A percentile compares a stretch with the other conserved stretches of the same genome.
Evolutionary conservation across 2,888 invertebrate genomes (phyloP).

Genomic region (Ophioninae sp.): DNA sequence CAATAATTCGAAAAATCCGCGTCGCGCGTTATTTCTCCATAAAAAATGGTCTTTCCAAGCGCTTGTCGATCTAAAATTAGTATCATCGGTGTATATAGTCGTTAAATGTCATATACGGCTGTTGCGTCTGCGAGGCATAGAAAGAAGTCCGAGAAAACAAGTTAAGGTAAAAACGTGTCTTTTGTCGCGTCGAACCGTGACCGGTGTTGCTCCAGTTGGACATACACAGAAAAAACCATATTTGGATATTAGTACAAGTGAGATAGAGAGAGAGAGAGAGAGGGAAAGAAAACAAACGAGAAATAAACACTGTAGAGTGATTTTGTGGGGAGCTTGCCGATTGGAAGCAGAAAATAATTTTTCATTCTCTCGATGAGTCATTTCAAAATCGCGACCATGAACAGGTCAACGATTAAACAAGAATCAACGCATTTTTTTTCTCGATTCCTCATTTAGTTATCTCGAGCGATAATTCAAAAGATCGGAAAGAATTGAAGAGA

Average conservation of each 20-base stretch:
- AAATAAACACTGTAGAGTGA: background rate
- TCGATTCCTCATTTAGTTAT: background rate
- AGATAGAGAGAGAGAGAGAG: background rate
- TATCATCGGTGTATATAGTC: constrained; percentile 34
- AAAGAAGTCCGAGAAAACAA: constrained; percentile 35
- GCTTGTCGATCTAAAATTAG: constrained; percentile 47
- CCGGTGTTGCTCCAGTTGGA: constrained; percentile 1
- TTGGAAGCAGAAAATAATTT: constrained; percentile 59
- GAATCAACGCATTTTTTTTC: background rate
- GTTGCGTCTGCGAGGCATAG: constrained; percentile 55
- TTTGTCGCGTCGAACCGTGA: constrained; percentile 33
- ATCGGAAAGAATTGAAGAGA: background rate
- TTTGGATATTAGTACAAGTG: constrained; percentile 39
- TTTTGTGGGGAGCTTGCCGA: constrained; percentile 29
- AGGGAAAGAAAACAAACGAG: background rate
- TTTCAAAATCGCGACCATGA: constrained; percentile 54
- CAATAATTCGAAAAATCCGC: background rate
- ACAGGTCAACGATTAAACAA: background rate
- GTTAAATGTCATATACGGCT: constrained; percentile 54
- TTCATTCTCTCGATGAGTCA: constrained; percentile 62
- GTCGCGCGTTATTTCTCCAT: background rate
- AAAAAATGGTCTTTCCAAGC: constrained; percentile 18
- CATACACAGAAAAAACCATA: constrained; percentile 38
- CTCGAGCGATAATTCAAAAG: background rate
- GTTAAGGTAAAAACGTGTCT: constrained; percentile 56